Base-by-base conservation (phyloP, 2,888 invertebrate genomes). In the Portevinia maculata region DNA sequence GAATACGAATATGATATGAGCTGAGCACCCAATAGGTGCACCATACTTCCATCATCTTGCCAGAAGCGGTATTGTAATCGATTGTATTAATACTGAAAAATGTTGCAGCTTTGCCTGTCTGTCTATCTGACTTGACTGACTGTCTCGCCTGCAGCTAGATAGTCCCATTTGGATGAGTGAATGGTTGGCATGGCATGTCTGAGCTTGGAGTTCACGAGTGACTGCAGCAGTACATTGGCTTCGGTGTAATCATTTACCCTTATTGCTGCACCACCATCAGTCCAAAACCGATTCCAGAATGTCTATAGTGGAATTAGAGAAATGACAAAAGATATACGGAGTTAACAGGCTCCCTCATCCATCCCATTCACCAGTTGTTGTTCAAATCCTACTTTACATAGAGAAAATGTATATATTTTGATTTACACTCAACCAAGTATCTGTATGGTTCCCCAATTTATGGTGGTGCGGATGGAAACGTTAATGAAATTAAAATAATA, bases 401-500 rank as follows among this genome's bases (percentile, higher is more conserved):
- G 46, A 41, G 39, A 6, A 6, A 0, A 21, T 9, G 50, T 37
- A 44, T 46, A 60, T 30, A 75, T 70, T 76, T 52, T 76, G 81
- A 76, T 76, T 78, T 76, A 57, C 78, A 67, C 52, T 44, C 37
- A 57, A 37, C 9, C 13, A n/a, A n/a, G n/a, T n/a, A n/a, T n/a
- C 46, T 48, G 50, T 69, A 44, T 50, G 67, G 41, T 34, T 57
- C 8, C 21, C 57, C 55, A 28, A 69, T 69, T 75, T 70, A 74
- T 50, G 52, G 24, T 24, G 24, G 13, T 5, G 11, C 44, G 1
- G 52, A 30, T 32, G 60, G 41, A 30, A 57, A 21, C 83, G 71
- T 78, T 78, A 83, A 83, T 83, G 62, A 83, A 83, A 83, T 83
- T 83, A 83, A 83, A 83, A 83, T 83, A 78, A 83, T 78, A 83